Evolutionary conservation across 2,113 vertebrate species (phyloP).

Genomic region (Lipotes vexillifer): DNA sequence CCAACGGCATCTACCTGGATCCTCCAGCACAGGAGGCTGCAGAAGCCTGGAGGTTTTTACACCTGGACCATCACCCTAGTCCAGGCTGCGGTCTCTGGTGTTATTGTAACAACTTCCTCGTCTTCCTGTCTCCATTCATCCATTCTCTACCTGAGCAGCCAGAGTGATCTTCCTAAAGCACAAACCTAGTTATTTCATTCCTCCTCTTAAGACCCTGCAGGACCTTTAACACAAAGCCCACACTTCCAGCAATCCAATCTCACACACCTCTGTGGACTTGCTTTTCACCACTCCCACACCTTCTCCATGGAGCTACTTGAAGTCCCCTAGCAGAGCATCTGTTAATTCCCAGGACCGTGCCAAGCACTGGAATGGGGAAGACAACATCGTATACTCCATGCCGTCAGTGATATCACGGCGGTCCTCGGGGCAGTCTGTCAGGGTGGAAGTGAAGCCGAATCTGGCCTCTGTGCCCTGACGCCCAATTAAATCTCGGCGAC

Average conservation of each 20-base stretch:
- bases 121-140: not conserved
- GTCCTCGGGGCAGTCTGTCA: accelerated
- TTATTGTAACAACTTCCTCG: not conserved
- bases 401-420: accelerated
- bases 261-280: not conserved
- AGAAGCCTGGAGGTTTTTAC: not conserved
- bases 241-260: not conserved
- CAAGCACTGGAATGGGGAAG: not conserved
- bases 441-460: not conserved
- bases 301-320: not conserved
- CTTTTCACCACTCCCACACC: not conserved
- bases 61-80: too few species aligned
- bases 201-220: not conserved
- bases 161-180: not conserved
- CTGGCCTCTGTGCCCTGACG: too few species aligned
- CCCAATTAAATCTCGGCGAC: too few species aligned
- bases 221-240: not conserved
- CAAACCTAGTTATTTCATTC: not conserved
- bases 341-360: not conserved
- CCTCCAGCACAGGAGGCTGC: not conserved
- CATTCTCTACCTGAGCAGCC: not conserved
- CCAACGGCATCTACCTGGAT: not conserved
- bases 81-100: not conserved
- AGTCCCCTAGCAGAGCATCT: not conserved
- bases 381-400: accelerated